phyloP scores from a whole-genome alignment of 2,888 invertebrate species.

The Hirtodrosophila histrioides region DNA sequence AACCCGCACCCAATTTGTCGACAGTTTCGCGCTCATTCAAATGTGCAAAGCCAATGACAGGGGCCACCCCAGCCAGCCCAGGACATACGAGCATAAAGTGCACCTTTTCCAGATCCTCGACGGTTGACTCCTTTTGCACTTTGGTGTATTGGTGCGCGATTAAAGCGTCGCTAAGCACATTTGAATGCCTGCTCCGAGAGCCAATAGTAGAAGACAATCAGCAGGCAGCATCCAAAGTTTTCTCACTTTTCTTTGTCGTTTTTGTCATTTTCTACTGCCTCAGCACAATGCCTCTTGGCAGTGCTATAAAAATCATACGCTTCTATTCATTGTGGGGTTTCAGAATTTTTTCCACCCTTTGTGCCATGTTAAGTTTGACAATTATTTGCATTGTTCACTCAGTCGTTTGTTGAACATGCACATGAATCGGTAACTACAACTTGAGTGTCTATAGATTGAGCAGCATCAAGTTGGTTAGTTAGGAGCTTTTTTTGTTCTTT shows the following conservation, averaged over 20 bases:
- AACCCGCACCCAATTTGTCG: conserved; percentile 42
- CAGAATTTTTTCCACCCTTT: conserved; percentile 38
- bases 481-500: conserved; percentile 28
- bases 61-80: conserved; percentile 12
- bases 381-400: conserved; percentile 78
- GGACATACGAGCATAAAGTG: conserved; percentile 30
- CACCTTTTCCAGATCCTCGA: conserved; percentile 47
- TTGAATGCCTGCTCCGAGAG: conserved; percentile 30
- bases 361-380: conserved; percentile 73
- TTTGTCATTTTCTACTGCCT: conserved; percentile 43
- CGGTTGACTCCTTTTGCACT: conserved; percentile 40
- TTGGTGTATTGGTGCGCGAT: conserved; percentile 59
- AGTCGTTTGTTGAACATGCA: conserved; percentile 73
- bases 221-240: conserved; percentile 32
- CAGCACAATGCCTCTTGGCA: conserved; percentile 64
- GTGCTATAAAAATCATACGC: conserved; percentile 73
- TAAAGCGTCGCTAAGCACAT: conserved; percentile 62
- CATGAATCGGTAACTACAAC: conserved; percentile 78
- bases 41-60: conserved; percentile 76
- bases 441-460: conserved; percentile 62
- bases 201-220: conserved; percentile 62
- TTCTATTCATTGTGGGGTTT: conserved; percentile 55
- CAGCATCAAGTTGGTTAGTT: conserved; percentile 50
- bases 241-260: conserved; percentile 22
- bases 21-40: conserved; percentile 63